Percentiles rank a stretch among this genome's conserved stretches.
Conservation (phyloP, 2,113 vertebrate genomes). For the Xyliphius kryptos region DNA sequence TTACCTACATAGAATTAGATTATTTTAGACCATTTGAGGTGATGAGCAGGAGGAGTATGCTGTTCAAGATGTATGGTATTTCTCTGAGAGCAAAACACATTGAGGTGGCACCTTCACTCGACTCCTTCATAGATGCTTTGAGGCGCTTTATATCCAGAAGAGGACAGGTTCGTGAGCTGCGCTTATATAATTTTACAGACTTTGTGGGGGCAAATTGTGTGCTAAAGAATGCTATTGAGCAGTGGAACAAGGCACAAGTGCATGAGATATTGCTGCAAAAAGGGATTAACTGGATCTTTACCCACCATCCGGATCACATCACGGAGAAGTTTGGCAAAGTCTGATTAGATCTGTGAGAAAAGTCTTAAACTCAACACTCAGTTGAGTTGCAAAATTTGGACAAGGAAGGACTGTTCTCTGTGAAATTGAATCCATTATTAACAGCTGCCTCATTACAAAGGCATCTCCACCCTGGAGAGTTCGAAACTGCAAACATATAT, state of each 20-base stretch:
- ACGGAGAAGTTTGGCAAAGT: constrained; percentile 13
- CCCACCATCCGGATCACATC: constrained; percentile 8
- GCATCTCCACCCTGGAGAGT: not conserved
- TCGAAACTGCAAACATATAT: not conserved
- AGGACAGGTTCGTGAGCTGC: not conserved
- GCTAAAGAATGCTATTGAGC: not conserved
- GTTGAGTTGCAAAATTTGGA: not conserved
- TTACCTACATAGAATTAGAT: constrained; percentile 11
- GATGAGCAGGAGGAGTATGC: not conserved
- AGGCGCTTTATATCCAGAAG: not conserved
- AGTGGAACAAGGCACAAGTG: not conserved
- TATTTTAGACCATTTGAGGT: constrained; percentile 16
- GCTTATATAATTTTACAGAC: not conserved
- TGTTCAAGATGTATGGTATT: constrained; percentile 20
- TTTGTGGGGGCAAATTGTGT: constrained; percentile 5
- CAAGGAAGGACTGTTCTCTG: not conserved
- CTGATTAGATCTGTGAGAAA: not conserved
- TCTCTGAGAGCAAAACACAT: constrained; percentile 21
- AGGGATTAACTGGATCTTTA: not conserved
- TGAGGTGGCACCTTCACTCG: constrained; percentile 5
- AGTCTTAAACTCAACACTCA: not conserved
- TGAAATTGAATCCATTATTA: not conserved
- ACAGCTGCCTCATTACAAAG: not conserved
- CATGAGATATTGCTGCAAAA: not conserved
- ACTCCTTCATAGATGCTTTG: constrained; percentile 1